Evolutionary conservation across 2,888 invertebrate species (phyloP).

Genomic region (Ophion ellenae): DNA sequence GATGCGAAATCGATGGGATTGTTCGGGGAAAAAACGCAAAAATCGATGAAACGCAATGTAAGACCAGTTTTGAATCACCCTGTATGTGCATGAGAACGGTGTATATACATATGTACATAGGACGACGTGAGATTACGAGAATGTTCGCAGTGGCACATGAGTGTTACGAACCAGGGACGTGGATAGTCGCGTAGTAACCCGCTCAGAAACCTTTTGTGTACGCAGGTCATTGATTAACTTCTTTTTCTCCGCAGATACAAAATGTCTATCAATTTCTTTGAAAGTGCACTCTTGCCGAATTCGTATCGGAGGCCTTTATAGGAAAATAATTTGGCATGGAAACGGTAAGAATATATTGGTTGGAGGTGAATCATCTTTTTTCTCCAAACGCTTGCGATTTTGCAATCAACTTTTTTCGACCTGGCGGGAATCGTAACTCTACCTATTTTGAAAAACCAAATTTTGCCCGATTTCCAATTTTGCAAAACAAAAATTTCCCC

Average conservation of each 20-base stretch:
- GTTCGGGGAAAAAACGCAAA: no score
- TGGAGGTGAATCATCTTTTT: background rate
- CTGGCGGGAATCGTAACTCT: no score
- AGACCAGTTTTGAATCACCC: background rate
- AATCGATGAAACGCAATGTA: background rate
- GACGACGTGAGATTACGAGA: slow-evolving; percentile 60
- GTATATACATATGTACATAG: slow-evolving; percentile 23
- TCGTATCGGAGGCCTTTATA: no score
- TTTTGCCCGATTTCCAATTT: no score
- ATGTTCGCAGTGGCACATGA: slow-evolving; percentile 62
- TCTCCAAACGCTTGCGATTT: no score
- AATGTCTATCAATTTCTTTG: background rate
- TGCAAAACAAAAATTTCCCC: no score
- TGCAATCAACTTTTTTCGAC: no score
- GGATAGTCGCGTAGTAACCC: slow-evolving; percentile 21
- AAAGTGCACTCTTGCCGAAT: no score
- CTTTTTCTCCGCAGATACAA: background rate
- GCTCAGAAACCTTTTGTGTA: background rate
- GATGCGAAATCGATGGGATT: no score
- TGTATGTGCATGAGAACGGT: slow-evolving; percentile 20
- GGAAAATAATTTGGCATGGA: background rate
- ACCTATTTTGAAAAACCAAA: no score
- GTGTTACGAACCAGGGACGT: slow-evolving; percentile 63
- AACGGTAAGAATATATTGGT: background rate
- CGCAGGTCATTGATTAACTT: background rate